phyloP scores from a whole-genome alignment of 2,113 vertebrate species.

The Clinocottus analis region DNA sequence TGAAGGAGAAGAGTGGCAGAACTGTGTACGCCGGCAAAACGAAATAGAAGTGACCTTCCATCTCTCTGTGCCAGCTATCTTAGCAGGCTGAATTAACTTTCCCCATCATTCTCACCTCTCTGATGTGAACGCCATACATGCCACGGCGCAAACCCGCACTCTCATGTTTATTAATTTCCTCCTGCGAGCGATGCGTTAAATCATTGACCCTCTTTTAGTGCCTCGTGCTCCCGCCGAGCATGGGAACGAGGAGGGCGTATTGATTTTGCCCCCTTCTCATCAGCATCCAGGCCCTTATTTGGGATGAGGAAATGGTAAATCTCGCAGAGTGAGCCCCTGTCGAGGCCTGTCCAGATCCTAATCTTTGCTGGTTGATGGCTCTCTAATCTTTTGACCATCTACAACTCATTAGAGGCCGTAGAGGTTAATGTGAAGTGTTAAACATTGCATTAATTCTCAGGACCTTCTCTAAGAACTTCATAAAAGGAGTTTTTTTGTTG shows the following conservation, averaged over 20 bases:
- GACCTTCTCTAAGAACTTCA: slow-evolving; percentile 10
- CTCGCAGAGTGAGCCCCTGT: slow-evolving; percentile 68
- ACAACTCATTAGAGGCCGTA: slow-evolving; percentile 53
- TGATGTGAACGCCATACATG: slow-evolving; percentile 55
- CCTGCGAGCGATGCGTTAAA: slow-evolving; percentile 65
- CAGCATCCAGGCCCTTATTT: slow-evolving; percentile 67
- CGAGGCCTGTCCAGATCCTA: slow-evolving; percentile 66
- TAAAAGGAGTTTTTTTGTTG: not conserved
- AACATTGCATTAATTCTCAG: slow-evolving; percentile 37
- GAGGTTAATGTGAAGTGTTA: slow-evolving; percentile 48
- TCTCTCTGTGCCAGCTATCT: slow-evolving; percentile 18
- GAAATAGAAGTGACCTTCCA: slow-evolving; percentile 68
- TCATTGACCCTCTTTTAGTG: slow-evolving; percentile 76
- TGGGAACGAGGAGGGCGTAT: slow-evolving; percentile 75
- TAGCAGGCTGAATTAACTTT: slow-evolving; percentile 62
- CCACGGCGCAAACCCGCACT: slow-evolving; percentile 39
- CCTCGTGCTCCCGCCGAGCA: slow-evolving; percentile 57
- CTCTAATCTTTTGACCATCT: slow-evolving; percentile 67
- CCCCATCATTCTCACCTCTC: slow-evolving; percentile 61
- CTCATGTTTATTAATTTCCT: slow-evolving; percentile 80
- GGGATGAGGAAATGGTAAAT: slow-evolving; percentile 70
- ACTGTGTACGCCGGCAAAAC: slow-evolving; percentile 19
- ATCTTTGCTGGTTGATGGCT: slow-evolving; percentile 69
- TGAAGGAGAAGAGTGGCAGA: slow-evolving; percentile 22
- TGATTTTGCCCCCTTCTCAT: slow-evolving; percentile 77